Conservation (phyloP, 2,113 vertebrate genomes). For the Columbina picui region DNA sequence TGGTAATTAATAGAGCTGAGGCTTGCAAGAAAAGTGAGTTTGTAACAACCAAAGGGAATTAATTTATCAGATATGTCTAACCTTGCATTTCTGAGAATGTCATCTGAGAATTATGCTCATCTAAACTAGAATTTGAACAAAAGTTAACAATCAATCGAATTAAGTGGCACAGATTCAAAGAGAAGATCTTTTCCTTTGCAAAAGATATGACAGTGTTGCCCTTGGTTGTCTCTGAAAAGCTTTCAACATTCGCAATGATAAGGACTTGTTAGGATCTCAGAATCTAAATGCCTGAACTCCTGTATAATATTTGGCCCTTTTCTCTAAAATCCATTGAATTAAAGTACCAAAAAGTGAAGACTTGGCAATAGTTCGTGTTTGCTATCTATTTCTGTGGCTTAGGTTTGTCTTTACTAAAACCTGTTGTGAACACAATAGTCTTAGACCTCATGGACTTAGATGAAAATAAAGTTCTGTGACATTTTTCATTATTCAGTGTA, state of each 20-base stretch:
- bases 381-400: background rate
- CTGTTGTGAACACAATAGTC: background rate
- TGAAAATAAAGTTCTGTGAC: background rate
- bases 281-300: background rate
- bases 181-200: background rate
- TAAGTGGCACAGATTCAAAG: background rate
- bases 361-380: background rate
- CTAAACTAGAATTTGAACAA: slow-evolving; percentile 6
- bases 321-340: background rate
- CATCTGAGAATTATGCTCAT: slow-evolving; percentile 16
- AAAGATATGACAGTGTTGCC: background rate
- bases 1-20: background rate
- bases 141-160: background rate
- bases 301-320: fast-evolving
- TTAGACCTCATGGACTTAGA: background rate
- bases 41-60: background rate
- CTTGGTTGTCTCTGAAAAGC: background rate
- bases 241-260: background rate
- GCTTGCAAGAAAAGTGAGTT: background rate
- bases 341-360: background rate
- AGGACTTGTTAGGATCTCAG: background rate
- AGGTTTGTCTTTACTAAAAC: background rate
- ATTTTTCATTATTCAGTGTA: background rate
- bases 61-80: slow-evolving; percentile 16
- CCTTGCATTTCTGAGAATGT: slow-evolving; percentile 39